Evolutionary conservation across 2,888 invertebrate species (phyloP), one percentile per base, ranked within the genome.

Genomic region (Pachymerium ferrugineum): DNA sequence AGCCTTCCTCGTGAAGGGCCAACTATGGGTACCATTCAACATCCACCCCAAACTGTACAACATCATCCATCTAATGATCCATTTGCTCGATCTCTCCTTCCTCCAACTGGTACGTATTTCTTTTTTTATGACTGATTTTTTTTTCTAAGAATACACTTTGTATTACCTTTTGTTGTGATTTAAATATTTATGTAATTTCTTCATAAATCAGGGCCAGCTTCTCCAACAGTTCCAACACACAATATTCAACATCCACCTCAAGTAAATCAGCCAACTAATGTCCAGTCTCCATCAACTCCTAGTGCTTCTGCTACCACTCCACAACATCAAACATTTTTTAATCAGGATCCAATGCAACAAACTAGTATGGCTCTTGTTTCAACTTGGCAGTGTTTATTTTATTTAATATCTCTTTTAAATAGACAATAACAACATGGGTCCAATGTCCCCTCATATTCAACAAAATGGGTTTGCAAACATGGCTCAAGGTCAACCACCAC

Each of bases 21-120:
- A 14, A 16, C 73, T 14, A 72, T 77, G 73, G 76, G 76, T 74
- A 78, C 77, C 71, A 77, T 77, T 75, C 78, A 76, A 70, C 78
- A 76, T 76, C 74, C 76, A 47, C 78, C 76, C 19, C 78, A 77
- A 72, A 78, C 77, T 33, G 75, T 78, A 31, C 78, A 78, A 22
- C 77, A 76, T 73, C 78, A 78, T 75, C 78, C 77, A 29, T 76
- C 77, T 1, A 72, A 76, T 35, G 77, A 77, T 76, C 76, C 77
- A 22, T 78, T 76, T 68, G 78, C 77, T 12, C 72, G 78, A 74
- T 74, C 77, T 6, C 31, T 77, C n/a, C 72, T 75, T 33, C 73
- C 74, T 42, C 74, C 73, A 54, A 25, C 74, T 19, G 71, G 33
- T 72, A 14, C 14, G 35, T 22, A n/a, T 22, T 54, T 10, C 8